Conservation (phyloP, 2,797 vertebrate species). For the Neoniphon sammara region DNA sequence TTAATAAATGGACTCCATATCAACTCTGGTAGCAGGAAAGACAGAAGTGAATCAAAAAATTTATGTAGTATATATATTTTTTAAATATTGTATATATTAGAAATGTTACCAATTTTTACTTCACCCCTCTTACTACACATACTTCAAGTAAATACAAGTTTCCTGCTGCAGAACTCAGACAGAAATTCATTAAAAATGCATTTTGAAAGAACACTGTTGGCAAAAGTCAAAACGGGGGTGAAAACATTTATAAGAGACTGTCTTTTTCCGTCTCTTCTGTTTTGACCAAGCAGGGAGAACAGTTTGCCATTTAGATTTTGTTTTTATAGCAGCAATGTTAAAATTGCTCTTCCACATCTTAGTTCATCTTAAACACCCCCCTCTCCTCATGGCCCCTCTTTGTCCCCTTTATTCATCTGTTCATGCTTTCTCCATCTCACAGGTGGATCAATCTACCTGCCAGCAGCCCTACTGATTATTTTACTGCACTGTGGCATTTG, state of each 20-base stretch:
- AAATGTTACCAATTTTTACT: not conserved
- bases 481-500: slow-evolving; percentile 55
- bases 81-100: too few species aligned
- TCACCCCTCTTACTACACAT: slow-evolving; percentile 29
- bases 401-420: slow-evolving; percentile 45
- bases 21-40: slow-evolving; percentile 4
- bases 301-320: not conserved
- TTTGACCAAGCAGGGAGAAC: not conserved
- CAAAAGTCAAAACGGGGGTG: not conserved
- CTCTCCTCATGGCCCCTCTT: slow-evolving; percentile 15
- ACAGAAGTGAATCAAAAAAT: not conserved
- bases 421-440: slow-evolving; percentile 60
- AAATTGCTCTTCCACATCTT: not conserved
- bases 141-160: not conserved
- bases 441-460: slow-evolving; percentile 69
- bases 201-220: not conserved
- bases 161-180: too few species aligned
- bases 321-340: not conserved
- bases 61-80: too few species aligned
- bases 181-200: not conserved
- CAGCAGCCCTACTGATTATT: slow-evolving; percentile 54
- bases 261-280: not conserved
- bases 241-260: not conserved
- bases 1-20: slow-evolving; percentile 33
- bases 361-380: not conserved